These are phyloP conservation scores for Nicator chloris DNA, from an alignment of 2,113 vertebrate genomes.

Conservation along the genomic window DNA sequence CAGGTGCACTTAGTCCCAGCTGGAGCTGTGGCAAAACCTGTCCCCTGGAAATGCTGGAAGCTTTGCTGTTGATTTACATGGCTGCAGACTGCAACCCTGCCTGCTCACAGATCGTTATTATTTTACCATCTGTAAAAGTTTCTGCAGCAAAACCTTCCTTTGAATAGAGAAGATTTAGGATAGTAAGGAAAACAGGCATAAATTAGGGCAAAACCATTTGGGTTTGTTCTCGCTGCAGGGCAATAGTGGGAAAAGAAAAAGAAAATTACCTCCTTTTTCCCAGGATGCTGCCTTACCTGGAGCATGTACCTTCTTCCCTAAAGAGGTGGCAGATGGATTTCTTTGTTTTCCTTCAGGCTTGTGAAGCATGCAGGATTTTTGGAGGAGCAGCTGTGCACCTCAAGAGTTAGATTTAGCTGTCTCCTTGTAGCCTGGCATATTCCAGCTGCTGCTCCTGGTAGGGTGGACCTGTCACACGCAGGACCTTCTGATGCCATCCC, in stretches of 20 bases:
- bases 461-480: background rate
- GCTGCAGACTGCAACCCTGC: background rate
- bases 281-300: background rate
- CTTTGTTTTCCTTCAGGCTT: background rate
- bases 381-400: background rate
- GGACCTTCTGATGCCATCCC: background rate
- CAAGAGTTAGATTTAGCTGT: background rate
- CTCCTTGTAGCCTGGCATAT: background rate
- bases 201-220: background rate
- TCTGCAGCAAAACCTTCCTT: background rate
- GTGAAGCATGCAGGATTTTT: background rate
- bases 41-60: background rate
- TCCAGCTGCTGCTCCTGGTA: background rate
- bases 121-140: background rate
- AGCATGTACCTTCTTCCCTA: background rate
- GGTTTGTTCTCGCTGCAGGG: background rate
- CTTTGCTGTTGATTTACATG: background rate
- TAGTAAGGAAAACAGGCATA: background rate
- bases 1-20: background rate
- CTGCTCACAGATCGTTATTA: background rate
- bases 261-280: background rate
- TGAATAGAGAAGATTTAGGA: background rate
- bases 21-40: background rate
- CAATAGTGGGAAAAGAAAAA: background rate
- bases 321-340: background rate